A percentile compares a stretch with the other conserved stretches of the same genome.
Conservation (phyloP, 2,797 vertebrate genomes). For the Rousettus madagascariensis region DNA sequence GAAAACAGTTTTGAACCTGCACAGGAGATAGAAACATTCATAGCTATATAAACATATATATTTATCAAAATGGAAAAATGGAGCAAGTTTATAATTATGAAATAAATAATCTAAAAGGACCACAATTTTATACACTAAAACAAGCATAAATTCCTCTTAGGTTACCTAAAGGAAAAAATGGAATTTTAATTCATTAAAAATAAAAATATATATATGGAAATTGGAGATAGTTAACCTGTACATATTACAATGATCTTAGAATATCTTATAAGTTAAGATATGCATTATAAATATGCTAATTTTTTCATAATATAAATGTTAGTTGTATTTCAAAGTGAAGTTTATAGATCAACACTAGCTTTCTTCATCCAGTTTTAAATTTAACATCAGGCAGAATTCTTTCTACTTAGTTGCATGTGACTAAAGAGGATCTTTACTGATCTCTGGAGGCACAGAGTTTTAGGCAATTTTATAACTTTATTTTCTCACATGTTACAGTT, state of each 20-base stretch:
- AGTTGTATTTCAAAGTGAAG: background rate
- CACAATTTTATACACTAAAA: background rate
- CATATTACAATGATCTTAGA: slow-evolving; percentile 2
- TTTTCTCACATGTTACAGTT: background rate
- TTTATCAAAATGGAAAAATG: background rate
- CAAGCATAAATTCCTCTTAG: background rate
- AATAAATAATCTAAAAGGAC: background rate
- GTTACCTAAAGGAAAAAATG: slow-evolving; percentile 15
- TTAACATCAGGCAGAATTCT: background rate
- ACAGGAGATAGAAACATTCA: background rate
- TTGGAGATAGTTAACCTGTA: slow-evolving; percentile 15
- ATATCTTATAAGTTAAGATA: background rate
- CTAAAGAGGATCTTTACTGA: background rate
- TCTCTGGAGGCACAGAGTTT: background rate
- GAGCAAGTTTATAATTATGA: background rate
- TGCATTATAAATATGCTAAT: background rate
- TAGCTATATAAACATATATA: background rate
- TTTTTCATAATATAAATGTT: slow-evolving; percentile 1
- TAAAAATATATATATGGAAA: background rate
- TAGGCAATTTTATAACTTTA: background rate
- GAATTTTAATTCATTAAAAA: slow-evolving; percentile 1
- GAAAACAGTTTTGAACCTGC: background rate
- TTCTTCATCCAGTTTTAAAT: background rate
- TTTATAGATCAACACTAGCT: background rate
- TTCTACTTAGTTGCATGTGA: slow-evolving; percentile 21